Percentiles rank a stretch among this genome's conserved stretches.
Conservation (phyloP, 2,113 vertebrate genomes). For the Psittacula cyanocephala region DNA sequence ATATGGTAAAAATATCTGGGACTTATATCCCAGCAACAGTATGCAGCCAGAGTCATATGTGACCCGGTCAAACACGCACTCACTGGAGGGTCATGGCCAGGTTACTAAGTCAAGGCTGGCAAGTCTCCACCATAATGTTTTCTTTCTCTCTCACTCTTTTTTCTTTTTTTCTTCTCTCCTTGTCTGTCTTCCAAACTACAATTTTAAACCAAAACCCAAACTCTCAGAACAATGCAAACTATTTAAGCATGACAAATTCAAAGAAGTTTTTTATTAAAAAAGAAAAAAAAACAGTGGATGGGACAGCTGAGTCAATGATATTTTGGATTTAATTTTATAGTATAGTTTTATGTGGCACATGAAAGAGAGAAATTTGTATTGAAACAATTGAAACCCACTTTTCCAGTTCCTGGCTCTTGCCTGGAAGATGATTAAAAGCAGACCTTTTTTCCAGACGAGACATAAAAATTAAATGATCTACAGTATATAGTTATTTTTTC, state of each 20-base stretch:
- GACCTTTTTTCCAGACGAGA: slow-evolving; percentile 64
- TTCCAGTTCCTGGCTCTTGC: slow-evolving; percentile 60
- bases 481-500: slow-evolving; percentile 47
- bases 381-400: slow-evolving; percentile 64
- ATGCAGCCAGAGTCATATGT: slow-evolving; percentile 63
- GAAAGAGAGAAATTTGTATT: slow-evolving; percentile 60
- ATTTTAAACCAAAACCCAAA: background rate
- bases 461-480: slow-evolving; percentile 72
- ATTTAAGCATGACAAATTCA: slow-evolving; percentile 53
- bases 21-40: slow-evolving; percentile 68
- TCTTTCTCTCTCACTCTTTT: slow-evolving; percentile 52
- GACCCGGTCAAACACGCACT: slow-evolving; percentile 76
- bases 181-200: slow-evolving; percentile 45
- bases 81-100: slow-evolving; percentile 77
- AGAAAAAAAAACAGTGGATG: background rate
- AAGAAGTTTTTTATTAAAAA: slow-evolving; percentile 54
- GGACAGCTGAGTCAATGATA: background rate
- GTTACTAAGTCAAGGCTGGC: slow-evolving; percentile 79
- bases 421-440: slow-evolving; percentile 79
- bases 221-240: slow-evolving; percentile 56
- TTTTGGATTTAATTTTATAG: slow-evolving; percentile 63
- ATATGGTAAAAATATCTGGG: slow-evolving; percentile 72
- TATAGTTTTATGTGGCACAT: slow-evolving; percentile 61
- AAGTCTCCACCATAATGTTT: slow-evolving; percentile 61
- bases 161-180: background rate